Evolutionary conservation across 1,140 invertebrate species (phyloP), one percentile per base, ranked within the genome.

Genomic region (Drosophila punjabiensis): DNA sequence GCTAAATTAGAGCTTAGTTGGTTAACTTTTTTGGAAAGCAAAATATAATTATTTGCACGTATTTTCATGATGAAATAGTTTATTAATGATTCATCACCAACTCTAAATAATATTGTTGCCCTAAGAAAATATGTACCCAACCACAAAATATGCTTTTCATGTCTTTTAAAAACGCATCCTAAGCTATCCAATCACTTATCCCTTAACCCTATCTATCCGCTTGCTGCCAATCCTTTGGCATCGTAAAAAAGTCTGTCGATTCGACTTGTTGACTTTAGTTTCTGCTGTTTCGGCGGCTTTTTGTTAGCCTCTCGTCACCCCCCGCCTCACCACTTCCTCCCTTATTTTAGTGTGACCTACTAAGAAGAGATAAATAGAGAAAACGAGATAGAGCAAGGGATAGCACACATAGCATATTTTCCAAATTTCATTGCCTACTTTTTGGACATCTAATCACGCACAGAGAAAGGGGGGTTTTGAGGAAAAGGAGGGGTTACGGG

Each of bases 401-500:
- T 68, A 39, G n/a, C 32, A 41, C 58, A 60, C 16, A 47, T n/a
- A 68, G 65, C 71, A 88, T 69, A 77, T 77, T 88, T 88, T 69
- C 45, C 55, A 71, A 83, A 78, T 69, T 79, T 64, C 61, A 59
- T 43, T 79, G 85, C 85, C 85, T 85, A 79, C 67, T 90, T 89
- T 76, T 82, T 56, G 81, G 81, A 16, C 81, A 81, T 88, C 73
- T 88, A 88, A 88, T 84, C 84, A 88, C 62, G 66, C 30, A 74
- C 62, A 33, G 48, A 35, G 35, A 48, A 14, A 14, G 11, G 48
- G 10, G 5, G 24, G 30, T 3, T n/a, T 14, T 1, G 16, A 13
- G 3, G 13, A 13, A 9, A 16, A 6, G 13, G 30, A 18, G 8
- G 5, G 37, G 3, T 45, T 14, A 28, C 11, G 55, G n/a, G 45